Base-by-base conservation (phyloP, 2,113 vertebrate genomes). In the Brachyhypopomus gauderio region DNA sequence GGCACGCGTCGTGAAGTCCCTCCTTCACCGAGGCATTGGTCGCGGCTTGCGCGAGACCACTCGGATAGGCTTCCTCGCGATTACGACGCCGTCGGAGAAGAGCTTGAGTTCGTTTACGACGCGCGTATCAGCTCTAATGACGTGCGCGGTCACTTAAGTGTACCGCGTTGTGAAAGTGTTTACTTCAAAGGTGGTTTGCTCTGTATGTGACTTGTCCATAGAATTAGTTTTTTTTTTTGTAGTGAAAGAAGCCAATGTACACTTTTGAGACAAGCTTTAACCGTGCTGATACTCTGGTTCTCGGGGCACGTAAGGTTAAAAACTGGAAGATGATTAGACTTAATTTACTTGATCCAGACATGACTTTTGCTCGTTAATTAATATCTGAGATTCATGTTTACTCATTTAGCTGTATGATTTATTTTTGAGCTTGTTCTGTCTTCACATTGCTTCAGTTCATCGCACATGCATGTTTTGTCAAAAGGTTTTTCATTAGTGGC, bases 11-110 rank as follows among this genome's bases (percentile, higher is more conserved):
- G 78, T 84, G 55, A 84, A 89, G 88, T 91, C 89, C 89, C 91
- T 91, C 92, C 91, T 91, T 88, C 90, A 77, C 55, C 86, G 45
- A 88, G 85, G 78, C 86, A 89, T 90, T 89, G 88, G 90, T 79
- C 84, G 82, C 79, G 70, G n/a, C 0, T 69, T 79, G 58, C 77
- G 80, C 76, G 84, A 72, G 85, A 71, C 74, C 72, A 76, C 79
- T 58, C 41, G 78, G 76, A 79, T 83, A 73, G 78, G 84, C 81
- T 85, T 76, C 56, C 25, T 52, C 77, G 4, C 55, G 30, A 63
- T 75, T 79, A 56, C 66, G 71, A 83, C 83, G 83, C 78, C 73
- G 77, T 85, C 81, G 76, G 59, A 62, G 75, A 77, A 74, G 56
- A 55, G 14, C 8, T 11, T 52, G 45, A 52, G 9, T 52, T 52